Base-by-base conservation (phyloP, 2,888 invertebrate species). In the Furcula furcula region DNA sequence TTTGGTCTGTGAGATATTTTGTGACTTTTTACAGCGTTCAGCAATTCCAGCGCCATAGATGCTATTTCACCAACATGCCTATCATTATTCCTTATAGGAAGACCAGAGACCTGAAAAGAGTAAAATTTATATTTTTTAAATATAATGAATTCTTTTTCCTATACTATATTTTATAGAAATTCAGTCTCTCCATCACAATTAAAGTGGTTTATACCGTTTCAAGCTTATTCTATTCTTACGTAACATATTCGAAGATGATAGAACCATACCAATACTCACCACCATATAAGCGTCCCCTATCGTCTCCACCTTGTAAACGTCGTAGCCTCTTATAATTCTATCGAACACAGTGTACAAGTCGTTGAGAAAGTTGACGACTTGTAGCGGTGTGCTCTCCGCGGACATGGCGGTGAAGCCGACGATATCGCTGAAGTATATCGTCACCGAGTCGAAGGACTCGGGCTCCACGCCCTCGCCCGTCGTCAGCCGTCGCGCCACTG, bases 341-440 rank as follows among this genome's bases (percentile, higher is more conserved):
- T 99, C 98, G 81, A 99, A 99, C 51, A 97, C 93, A 29, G 98
- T 98, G 87, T 99, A 99, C 73, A 99, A 92, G 86, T 98, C 98
- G 89, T 99, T 99, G 46, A 99, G 92, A 82, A 99, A 98, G 81
- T 97, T 97, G 34, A 99, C 98, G 64, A 99, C 96, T 89, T 97
- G 94, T 63, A 97, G 91, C 33, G 98, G 98, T 33, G 97, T 95
- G 73, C 97, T 97, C 82, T 96, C 95, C 1, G 97, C 97, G 1
- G 97, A 97, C 94, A 98, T 96, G 33, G 95, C 93, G 35, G 98
- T 98, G 85, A 98, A 98, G 51, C 98, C 98, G 47, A 98, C 98
- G 78, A 98, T 98, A 79, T 98, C 98, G 72, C 97, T 97, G 86
- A 98, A 98, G 90, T 98, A 98, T 64, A 98, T 98, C 25, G 98